Evolutionary conservation across 2,888 invertebrate genomes (phyloP).

Genomic region (Phaedon cochleariae): DNA sequence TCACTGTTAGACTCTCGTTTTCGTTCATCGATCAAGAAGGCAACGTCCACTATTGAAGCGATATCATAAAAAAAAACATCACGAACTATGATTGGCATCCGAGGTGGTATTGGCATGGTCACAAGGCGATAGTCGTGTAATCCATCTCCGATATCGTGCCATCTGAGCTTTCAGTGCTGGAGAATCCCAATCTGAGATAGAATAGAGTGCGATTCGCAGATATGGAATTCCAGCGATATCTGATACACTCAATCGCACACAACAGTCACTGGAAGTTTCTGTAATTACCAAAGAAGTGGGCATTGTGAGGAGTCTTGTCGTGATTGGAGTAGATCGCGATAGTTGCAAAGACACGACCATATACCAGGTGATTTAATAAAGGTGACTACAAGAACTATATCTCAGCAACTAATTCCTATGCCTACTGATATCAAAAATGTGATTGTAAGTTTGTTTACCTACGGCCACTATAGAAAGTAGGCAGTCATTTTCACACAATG

Average conservation of each 20-base stretch:
- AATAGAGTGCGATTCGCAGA: conserved; percentile 27
- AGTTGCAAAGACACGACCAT: conserved; percentile 23
- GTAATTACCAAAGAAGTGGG: conserved; percentile 49
- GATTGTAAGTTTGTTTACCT: too few species aligned
- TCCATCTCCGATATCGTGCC: conserved; percentile 3
- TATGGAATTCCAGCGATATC: conserved; percentile 40
- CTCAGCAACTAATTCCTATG: too few species aligned
- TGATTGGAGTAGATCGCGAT: conserved; percentile 30
- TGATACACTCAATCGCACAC: conserved; percentile 39
- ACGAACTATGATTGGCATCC: too few species aligned
- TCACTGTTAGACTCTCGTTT: too few species aligned
- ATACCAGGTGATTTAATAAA: neutral
- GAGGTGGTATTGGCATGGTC: neutral
- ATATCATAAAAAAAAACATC: too few species aligned
- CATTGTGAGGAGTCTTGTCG: conserved; percentile 35
- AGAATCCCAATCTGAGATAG: conserved; percentile 8
- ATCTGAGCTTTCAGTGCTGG: conserved; percentile 10
- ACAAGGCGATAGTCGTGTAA: neutral
- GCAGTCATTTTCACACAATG: too few species aligned
- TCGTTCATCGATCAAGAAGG: too few species aligned
- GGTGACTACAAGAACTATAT: too few species aligned
- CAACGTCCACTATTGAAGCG: too few species aligned
- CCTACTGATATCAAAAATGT: too few species aligned
- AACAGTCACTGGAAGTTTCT: conserved; percentile 43
- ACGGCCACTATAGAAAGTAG: too few species aligned